Evolutionary conservation across 2,888 invertebrate genomes (phyloP).

Genomic region (Ctenicera cuprea): DNA sequence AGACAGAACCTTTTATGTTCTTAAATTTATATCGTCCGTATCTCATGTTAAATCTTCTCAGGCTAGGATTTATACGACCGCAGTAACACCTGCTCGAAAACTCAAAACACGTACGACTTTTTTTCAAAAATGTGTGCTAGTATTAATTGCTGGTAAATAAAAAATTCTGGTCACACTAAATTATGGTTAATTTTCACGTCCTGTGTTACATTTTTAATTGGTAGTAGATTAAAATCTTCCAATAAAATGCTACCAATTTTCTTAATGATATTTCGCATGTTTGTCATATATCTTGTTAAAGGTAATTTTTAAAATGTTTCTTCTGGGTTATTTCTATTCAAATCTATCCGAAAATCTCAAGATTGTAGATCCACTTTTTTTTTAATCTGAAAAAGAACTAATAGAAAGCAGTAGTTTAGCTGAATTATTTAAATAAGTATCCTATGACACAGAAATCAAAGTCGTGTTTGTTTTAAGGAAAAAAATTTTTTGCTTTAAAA

Average conservation of each 20-base stretch:
- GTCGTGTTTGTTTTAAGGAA: too few species aligned
- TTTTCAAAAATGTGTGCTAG: not conserved
- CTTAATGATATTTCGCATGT: not conserved
- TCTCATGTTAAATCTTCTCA: conserved; percentile 3
- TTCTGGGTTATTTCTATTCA: too few species aligned
- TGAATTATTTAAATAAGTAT: too few species aligned
- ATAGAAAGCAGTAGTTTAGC: too few species aligned
- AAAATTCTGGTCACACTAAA: not conserved
- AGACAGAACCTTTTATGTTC: conserved; percentile 17
- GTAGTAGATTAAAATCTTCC: not conserved
- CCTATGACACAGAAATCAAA: too few species aligned
- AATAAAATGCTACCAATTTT: not conserved
- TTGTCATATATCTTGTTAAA: not conserved
- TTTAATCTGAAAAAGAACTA: too few species aligned
- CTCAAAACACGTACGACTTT: conserved; percentile 13
- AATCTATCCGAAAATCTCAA: too few species aligned
- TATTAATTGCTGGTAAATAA: conserved; percentile 6
- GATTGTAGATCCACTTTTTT: too few species aligned
- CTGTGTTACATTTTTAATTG: conserved; percentile 17
- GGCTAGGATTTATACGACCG: conserved; percentile 6
- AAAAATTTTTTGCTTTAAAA: too few species aligned
- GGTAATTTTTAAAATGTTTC: too few species aligned
- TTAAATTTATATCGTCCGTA: conserved; percentile 12
- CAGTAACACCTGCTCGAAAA: conserved; percentile 17
- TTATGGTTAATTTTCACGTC: not conserved